phyloP scores from a whole-genome alignment of 2,113 vertebrate genomes.

The Ia io region DNA sequence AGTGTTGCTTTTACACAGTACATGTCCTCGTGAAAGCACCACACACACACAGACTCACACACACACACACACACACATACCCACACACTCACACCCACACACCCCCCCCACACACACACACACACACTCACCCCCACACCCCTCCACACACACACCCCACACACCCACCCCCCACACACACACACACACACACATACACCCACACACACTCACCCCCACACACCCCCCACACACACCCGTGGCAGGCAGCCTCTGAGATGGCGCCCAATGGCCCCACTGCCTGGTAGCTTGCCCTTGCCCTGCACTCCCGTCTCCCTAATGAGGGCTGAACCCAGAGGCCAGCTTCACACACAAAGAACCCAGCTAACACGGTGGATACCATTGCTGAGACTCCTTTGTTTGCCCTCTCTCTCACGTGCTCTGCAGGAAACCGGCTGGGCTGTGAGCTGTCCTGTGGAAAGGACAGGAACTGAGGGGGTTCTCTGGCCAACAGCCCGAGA shows the following conservation, averaged over 20 bases:
- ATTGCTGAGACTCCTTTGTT: neutral
- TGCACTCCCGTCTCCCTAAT: neutral
- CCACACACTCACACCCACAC: too few species aligned
- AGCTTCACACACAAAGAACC: neutral
- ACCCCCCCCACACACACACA: too few species aligned
- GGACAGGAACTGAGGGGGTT: neutral
- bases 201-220: too few species aligned
- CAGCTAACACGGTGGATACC: neutral
- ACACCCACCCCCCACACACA: neutral
- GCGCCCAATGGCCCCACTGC: neutral
- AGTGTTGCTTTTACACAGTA: fast-evolving
- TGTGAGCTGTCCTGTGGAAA: neutral
- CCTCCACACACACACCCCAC: too few species aligned
- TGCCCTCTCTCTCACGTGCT: neutral
- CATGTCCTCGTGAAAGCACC: neutral
- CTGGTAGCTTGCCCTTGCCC: neutral
- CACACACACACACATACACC: neutral
- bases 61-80: too few species aligned
- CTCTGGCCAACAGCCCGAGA: neutral
- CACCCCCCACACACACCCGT: neutral
- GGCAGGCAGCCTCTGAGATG: neutral
- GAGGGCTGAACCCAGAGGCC: neutral
- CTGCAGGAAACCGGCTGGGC: neutral
- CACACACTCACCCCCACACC: too few species aligned
- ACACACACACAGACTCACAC: neutral